Conservation (phyloP, 1,140 invertebrate species). For the Saccostrea glomerata region DNA sequence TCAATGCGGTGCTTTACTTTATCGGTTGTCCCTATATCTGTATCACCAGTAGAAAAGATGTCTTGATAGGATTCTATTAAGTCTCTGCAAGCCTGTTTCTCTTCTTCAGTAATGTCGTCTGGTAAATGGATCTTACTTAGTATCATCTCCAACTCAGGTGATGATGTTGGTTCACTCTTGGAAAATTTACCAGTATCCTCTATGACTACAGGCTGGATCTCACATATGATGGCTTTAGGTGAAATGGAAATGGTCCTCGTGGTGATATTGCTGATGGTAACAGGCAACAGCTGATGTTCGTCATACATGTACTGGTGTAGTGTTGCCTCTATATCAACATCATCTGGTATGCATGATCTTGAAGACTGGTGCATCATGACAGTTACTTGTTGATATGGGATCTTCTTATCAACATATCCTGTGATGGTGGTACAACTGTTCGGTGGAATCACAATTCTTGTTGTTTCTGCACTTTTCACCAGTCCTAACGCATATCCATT, state of each 20-base stretch:
- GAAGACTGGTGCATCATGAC: conserved; percentile 28
- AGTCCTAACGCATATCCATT: conserved; percentile 4
- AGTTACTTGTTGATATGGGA: not conserved
- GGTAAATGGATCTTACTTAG: not conserved
- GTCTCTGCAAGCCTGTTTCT: not conserved
- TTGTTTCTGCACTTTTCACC: not conserved
- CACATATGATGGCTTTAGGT: not conserved
- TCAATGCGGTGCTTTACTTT: conserved; percentile 46
- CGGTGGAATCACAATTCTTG: conserved; percentile 9
- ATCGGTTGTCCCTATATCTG: conserved; percentile 32
- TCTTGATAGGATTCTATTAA: not conserved
- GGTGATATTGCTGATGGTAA: conserved; percentile 33
- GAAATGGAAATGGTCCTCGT: conserved; percentile 33
- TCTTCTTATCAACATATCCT: conserved; percentile 37
- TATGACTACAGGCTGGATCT: not conserved
- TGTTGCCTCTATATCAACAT: not conserved
- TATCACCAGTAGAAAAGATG: conserved; percentile 40
- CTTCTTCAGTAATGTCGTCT: not conserved
- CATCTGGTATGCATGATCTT: not conserved
- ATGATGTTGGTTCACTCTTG: not conserved
- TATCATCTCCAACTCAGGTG: not conserved
- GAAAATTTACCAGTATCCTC: too few relatives aligned
- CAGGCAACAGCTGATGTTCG: not conserved
- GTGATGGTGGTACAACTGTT: conserved; percentile 17
- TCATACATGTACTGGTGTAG: conserved; percentile 13